Evolutionary conservation across 2,888 invertebrate genomes (phyloP).

Genomic region (Clistopyga incitator): DNA sequence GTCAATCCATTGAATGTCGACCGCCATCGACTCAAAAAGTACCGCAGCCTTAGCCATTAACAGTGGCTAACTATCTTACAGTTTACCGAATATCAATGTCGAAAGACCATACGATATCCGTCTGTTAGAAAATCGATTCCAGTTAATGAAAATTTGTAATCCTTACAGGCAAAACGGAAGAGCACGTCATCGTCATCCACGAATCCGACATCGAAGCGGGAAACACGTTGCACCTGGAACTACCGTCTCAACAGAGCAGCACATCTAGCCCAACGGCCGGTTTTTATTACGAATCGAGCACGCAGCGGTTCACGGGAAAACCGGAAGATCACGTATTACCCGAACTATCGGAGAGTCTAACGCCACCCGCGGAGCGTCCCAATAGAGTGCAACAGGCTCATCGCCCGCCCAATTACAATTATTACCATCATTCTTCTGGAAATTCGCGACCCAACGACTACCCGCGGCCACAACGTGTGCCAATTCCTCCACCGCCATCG

Average conservation of each 20-base stretch:
- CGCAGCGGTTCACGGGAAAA: slow-evolving; percentile 31
- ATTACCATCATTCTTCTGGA: slow-evolving; percentile 68
- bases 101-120: too few relatives aligned
- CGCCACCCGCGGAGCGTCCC: slow-evolving; percentile 78
- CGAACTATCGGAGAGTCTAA: slow-evolving; percentile 78
- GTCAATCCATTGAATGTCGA: too few relatives aligned
- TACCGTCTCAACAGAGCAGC: slow-evolving; percentile 32
- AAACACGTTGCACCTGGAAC: slow-evolving; percentile 64
- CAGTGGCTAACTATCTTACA: too few relatives aligned
- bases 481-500: slow-evolving; percentile 72
- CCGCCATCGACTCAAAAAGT: too few relatives aligned
- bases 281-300: slow-evolving; percentile 50
- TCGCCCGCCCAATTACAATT: slow-evolving; percentile 77
- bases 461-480: slow-evolving; percentile 71
- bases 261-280: slow-evolving; percentile 28
- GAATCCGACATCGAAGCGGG: slow-evolving; percentile 76
- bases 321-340: slow-evolving; percentile 71
- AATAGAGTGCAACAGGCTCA: slow-evolving; percentile 64
- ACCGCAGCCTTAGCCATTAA: too few relatives aligned
- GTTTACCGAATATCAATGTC: too few relatives aligned
- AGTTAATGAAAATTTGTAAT: too few relatives aligned
- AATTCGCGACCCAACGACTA: slow-evolving; percentile 67
- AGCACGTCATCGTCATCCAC: slow-evolving; percentile 79
- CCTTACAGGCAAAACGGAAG: slow-evolving; percentile 68
- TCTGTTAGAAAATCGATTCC: too few relatives aligned